Conservation (phyloP, 2,797 vertebrate genomes). For the Holocentrus rufus region DNA sequence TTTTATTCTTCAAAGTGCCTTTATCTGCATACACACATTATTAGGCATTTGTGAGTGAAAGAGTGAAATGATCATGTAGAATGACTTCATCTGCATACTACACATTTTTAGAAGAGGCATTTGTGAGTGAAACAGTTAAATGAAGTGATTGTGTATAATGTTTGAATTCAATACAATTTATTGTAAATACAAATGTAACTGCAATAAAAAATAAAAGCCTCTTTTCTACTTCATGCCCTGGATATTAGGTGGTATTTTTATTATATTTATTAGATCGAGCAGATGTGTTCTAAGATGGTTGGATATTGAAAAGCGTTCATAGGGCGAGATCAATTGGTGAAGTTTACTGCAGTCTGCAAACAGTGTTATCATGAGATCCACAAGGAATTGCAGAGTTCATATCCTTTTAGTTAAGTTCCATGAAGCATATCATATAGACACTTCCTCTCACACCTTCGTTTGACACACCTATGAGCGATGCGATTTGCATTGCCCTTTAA, state of each 20-base stretch:
- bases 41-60: constrained; percentile 40
- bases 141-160: constrained; percentile 3
- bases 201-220: constrained; percentile 38
- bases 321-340: too few relatives aligned
- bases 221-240: constrained; percentile 22
- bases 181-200: constrained; percentile 31
- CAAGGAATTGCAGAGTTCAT: neutral
- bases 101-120: constrained; percentile 40
- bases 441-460: neutral
- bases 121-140: constrained; percentile 31
- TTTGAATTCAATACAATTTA: constrained; percentile 24
- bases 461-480: constrained; percentile 33
- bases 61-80: constrained; percentile 2
- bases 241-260: neutral
- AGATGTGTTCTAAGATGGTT: too few relatives aligned
- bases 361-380: neutral
- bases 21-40: constrained; percentile 45
- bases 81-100: constrained; percentile 56
- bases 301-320: too few relatives aligned
- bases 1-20: constrained; percentile 63
- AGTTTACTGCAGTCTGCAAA: too few relatives aligned
- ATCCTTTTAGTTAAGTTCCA: neutral
- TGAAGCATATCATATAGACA: accelerated
- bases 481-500: too few relatives aligned
- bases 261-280: neutral